phyloP scores from a whole-genome alignment of 2,113 vertebrate species.

The Phocoena phocoena region DNA sequence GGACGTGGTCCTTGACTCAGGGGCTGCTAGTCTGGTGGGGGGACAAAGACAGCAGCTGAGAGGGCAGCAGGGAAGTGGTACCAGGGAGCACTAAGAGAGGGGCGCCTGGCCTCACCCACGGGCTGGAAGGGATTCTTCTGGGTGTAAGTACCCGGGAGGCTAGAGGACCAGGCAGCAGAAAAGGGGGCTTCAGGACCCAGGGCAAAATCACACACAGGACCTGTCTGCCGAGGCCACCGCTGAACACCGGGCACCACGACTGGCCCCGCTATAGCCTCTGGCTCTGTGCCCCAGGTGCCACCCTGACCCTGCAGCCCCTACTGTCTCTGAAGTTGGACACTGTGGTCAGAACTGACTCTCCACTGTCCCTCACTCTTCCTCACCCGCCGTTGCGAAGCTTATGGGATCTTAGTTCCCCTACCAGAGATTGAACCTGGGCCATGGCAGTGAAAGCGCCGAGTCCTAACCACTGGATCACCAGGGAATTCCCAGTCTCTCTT shows the following conservation, averaged over 20 bases:
- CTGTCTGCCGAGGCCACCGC: background rate
- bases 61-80: background rate
- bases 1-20: background rate
- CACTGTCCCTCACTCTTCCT: no score
- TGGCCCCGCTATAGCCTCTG: background rate
- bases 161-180: background rate
- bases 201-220: background rate
- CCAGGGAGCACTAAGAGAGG: background rate
- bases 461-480: background rate
- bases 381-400: rapidly evolving
- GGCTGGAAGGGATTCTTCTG: background rate
- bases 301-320: background rate
- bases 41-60: background rate
- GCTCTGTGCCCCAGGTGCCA: background rate
- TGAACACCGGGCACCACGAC: background rate
- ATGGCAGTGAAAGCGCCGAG: background rate
- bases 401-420: background rate
- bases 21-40: background rate
- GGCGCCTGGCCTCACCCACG: rapidly evolving
- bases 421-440: background rate
- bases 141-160: background rate
- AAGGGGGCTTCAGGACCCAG: background rate
- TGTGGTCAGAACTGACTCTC: no score
- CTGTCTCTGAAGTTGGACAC: background rate
- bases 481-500: background rate